A percentile compares a stretch with the other conserved stretches of the same genome.
Conservation (phyloP, 2,888 invertebrate genomes). For the Polymixis lichenea region DNA sequence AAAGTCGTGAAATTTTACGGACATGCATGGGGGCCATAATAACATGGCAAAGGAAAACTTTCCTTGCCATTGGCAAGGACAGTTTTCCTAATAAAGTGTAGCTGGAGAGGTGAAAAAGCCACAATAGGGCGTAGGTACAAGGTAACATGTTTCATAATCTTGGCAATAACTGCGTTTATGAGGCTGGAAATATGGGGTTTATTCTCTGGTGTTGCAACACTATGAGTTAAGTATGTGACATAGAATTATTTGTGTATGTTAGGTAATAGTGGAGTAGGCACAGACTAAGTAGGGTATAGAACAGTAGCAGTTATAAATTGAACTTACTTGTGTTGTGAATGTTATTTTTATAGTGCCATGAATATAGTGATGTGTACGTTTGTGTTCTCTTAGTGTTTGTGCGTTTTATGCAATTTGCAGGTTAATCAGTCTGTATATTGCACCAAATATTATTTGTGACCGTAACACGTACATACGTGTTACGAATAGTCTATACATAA, state of each 20-base stretch:
- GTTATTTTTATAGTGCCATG: no score
- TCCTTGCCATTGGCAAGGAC: neutral
- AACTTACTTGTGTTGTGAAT: no score
- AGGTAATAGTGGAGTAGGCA: no score
- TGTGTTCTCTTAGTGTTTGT: no score
- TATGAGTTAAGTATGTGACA: neutral
- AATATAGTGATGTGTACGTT: no score
- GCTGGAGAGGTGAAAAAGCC: conserved; percentile 17
- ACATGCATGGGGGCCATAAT: neutral
- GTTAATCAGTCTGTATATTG: no score
- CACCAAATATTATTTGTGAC: no score
- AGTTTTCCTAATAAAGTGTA: conserved; percentile 28
- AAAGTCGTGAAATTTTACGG: conserved; percentile 7
- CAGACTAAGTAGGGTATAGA: no score
- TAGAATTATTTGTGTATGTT: neutral
- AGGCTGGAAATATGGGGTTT: conserved; percentile 21
- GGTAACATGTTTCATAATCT: conserved; percentile 35
- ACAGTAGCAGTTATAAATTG: no score
- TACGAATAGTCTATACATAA: no score
- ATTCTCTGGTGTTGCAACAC: conserved; percentile 3
- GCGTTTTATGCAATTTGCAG: no score
- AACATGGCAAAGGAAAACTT: neutral
- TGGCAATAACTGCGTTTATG: conserved; percentile 34
- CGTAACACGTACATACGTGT: no score
- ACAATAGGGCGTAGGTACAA: neutral